A percentile compares a stretch with the other conserved stretches of the same genome.
These are phyloP conservation scores for Thermophis baileyi DNA, from an alignment of 2,113 vertebrate species.

Conservation along the genomic window DNA sequence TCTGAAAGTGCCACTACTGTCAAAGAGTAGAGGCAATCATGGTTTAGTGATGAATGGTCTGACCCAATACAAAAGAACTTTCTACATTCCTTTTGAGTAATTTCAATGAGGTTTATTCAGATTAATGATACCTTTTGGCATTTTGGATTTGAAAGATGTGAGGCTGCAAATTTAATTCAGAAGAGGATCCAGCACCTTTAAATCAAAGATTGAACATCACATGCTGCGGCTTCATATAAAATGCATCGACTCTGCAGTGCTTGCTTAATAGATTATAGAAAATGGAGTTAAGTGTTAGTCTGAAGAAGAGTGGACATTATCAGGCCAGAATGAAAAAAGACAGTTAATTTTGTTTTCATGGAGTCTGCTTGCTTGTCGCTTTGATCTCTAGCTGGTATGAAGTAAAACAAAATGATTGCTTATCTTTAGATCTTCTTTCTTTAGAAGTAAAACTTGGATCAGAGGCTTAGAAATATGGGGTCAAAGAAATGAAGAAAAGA, in stretches of 20 bases:
- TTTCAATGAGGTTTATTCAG: background rate
- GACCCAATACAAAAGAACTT: background rate
- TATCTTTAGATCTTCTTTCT: background rate
- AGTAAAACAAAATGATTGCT: constrained; percentile 31
- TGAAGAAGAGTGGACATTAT: accelerated
- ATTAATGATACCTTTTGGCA: background rate
- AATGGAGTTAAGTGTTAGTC: background rate
- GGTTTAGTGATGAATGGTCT: background rate
- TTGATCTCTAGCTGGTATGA: background rate
- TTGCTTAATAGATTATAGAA: background rate
- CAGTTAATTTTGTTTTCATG: background rate
- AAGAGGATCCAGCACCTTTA: background rate
- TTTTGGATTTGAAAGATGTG: background rate
- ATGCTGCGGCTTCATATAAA: constrained; percentile 6
- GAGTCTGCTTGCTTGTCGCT: background rate
- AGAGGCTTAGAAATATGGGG: background rate
- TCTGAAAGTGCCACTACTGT: background rate
- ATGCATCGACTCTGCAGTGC: background rate
- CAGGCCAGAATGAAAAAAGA: background rate
- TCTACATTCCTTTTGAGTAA: background rate
- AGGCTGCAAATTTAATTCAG: background rate
- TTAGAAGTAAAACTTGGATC: background rate
- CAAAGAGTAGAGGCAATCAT: background rate
- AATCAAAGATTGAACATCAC: background rate
- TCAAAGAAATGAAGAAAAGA: background rate